A percentile compares a stretch with the other conserved stretches of the same genome.
These are phyloP conservation scores for Nowickia ferox DNA, from an alignment of 2,888 invertebrate genomes.

Conservation along the genomic window DNA sequence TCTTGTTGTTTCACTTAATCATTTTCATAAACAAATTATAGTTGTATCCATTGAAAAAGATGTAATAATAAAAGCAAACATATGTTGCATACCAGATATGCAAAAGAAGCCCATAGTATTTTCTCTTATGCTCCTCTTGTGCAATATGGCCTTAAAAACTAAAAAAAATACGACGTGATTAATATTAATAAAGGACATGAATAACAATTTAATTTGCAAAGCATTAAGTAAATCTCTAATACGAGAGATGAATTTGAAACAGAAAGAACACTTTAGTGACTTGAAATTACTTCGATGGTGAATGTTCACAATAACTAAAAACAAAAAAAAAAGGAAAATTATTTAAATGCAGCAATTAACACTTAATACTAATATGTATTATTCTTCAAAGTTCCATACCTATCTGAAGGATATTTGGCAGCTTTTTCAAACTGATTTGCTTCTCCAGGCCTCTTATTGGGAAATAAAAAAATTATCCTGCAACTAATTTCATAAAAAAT, in stretches of 20 bases:
- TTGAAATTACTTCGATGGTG: neutral
- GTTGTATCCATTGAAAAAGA: neutral
- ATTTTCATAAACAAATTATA: conserved; percentile 44
- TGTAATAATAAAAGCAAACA: conserved; percentile 35
- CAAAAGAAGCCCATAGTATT: neutral
- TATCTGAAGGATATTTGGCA: too few relatives aligned
- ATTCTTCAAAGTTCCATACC: too few relatives aligned
- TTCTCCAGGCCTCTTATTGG: too few relatives aligned
- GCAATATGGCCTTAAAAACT: neutral
- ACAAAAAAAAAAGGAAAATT: neutral
- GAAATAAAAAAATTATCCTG: too few relatives aligned
- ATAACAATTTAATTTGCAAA: neutral
- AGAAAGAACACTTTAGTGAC: neutral
- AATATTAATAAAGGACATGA: neutral
- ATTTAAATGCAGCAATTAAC: too few relatives aligned
- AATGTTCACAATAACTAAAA: neutral
- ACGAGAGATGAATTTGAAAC: neutral
- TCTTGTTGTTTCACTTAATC: conserved; percentile 6
- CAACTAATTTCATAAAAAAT: too few relatives aligned
- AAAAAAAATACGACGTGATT: neutral
- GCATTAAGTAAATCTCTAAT: neutral
- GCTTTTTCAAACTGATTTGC: too few relatives aligned
- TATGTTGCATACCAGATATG: conserved; percentile 15
- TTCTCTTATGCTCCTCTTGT: neutral
- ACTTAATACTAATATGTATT: too few relatives aligned